Evolutionary conservation across 53 echinoderm and acorn worm species (phyloP).

Genomic region (Actinopyga echinites): DNA sequence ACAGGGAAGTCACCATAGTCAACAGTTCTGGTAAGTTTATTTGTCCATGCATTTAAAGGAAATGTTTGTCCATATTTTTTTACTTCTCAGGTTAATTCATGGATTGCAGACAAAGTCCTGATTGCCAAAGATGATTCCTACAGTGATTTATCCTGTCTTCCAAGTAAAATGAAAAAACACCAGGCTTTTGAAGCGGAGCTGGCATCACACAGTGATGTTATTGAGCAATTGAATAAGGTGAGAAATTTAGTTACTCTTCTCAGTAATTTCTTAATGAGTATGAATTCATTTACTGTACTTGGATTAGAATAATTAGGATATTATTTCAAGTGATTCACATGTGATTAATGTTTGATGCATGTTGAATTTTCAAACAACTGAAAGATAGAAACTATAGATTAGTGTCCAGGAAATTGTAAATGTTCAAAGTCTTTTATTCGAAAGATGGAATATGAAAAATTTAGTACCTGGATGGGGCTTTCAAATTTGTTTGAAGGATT

Average conservation of each 20-base stretch:
- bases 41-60: not conserved
- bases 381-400: no score
- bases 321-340: no score
- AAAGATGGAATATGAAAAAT: no score
- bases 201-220: conserved; percentile 69
- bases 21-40: not conserved
- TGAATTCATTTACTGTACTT: no score
- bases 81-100: conserved; percentile 60
- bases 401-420: no score
- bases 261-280: no score
- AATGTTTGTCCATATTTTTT: not conserved
- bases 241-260: not conserved
- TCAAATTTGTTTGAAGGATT: no score
- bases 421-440: no score
- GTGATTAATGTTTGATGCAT: no score
- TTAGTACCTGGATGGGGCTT: no score
- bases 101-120: conserved; percentile 85
- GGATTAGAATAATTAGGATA: no score
- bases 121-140: conserved; percentile 81
- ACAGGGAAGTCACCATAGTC: not conserved
- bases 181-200: conserved; percentile 95
- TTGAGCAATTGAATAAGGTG: conserved; percentile 80
- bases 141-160: conserved; percentile 75
- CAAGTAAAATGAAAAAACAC: conserved; percentile 84
- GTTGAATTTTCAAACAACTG: no score